These are phyloP conservation scores for Hermetia illucens DNA, from an alignment of 1,140 invertebrate species.

Conservation along the genomic window DNA sequence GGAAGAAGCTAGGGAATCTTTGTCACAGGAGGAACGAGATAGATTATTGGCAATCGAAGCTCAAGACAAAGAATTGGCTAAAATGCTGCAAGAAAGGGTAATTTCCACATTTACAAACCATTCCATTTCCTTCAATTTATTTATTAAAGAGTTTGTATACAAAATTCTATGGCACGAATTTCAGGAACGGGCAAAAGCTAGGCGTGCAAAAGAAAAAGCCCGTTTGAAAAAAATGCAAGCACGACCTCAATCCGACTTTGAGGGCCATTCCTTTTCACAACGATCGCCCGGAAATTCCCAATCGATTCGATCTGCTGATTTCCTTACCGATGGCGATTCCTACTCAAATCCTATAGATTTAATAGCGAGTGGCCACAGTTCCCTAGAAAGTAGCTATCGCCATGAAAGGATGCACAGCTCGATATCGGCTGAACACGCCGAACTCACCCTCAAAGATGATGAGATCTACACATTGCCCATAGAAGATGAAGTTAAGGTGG, in stretches of 20 bases:
- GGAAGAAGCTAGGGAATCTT: conserved; percentile 43
- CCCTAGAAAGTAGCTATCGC: conserved; percentile 15
- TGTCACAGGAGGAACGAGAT: conserved; percentile 49
- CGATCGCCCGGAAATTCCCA: conserved; percentile 13
- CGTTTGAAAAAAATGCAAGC: conserved; percentile 38
- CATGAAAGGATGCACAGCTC: conserved; percentile 4
- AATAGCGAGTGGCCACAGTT: conserved; percentile 15
- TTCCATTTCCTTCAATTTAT: background rate
- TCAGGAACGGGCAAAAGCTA: conserved; percentile 51
- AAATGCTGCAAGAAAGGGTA: conserved; percentile 74
- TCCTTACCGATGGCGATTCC: conserved; percentile 17
- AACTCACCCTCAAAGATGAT: conserved; percentile 12
- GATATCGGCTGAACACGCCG: background rate
- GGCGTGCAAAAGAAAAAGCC: conserved; percentile 50
- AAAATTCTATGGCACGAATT: conserved; percentile 4
- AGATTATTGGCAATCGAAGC: conserved; percentile 69
- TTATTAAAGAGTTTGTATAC: background rate
- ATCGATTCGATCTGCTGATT: background rate
- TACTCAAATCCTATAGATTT: conserved; percentile 27
- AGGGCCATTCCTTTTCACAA: no score
- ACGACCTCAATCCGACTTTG: conserved; percentile 22
- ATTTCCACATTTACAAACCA: background rate
- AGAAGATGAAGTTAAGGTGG: conserved; percentile 7
- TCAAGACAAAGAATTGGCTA: conserved; percentile 79
- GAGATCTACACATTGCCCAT: conserved; percentile 28